Evolutionary conservation across 2,888 invertebrate species (phyloP).

Genomic region (Slavum lentiscoides): DNA sequence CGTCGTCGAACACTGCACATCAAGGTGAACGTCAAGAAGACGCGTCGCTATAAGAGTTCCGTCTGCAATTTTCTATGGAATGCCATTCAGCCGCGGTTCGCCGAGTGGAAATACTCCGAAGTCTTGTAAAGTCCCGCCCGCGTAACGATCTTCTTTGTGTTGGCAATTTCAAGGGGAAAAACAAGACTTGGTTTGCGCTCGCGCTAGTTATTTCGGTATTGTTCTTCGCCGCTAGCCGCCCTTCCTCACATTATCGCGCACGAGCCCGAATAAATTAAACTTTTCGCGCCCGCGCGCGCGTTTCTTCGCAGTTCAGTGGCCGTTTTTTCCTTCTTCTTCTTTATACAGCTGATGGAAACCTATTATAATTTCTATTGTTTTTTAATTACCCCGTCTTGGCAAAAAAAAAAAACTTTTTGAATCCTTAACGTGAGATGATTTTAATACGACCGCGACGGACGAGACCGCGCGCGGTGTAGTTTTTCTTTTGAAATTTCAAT

Average conservation of each 20-base stretch:
- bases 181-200: constrained; percentile 24
- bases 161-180: constrained; percentile 37
- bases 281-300: constrained; percentile 2
- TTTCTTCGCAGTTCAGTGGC: constrained; percentile 14
- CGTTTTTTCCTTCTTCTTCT: constrained; percentile 5
- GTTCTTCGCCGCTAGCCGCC: constrained; percentile 21
- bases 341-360: constrained; percentile 12
- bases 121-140: constrained; percentile 34
- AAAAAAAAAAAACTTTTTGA: constrained; percentile 40
- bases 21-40: constrained; percentile 18
- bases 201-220: constrained; percentile 7
- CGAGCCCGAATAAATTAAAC: constrained; percentile 40
- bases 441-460: constrained; percentile 1
- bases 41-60: constrained; percentile 8
- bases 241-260: constrained; percentile 9
- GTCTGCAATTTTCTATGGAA: constrained; percentile 15
- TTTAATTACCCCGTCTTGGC: constrained; percentile 45
- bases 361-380: constrained; percentile 48
- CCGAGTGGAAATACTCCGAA: constrained; percentile 27
- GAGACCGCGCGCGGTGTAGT: neutral
- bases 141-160: constrained; percentile 47
- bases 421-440: constrained; percentile 33
- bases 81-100: constrained; percentile 5
- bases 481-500: neutral
- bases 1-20: neutral